Evolutionary conservation across 2,888 invertebrate genomes (phyloP), one percentile per base, ranked within the genome.

Genomic region (Drosophila kanekoi): DNA sequence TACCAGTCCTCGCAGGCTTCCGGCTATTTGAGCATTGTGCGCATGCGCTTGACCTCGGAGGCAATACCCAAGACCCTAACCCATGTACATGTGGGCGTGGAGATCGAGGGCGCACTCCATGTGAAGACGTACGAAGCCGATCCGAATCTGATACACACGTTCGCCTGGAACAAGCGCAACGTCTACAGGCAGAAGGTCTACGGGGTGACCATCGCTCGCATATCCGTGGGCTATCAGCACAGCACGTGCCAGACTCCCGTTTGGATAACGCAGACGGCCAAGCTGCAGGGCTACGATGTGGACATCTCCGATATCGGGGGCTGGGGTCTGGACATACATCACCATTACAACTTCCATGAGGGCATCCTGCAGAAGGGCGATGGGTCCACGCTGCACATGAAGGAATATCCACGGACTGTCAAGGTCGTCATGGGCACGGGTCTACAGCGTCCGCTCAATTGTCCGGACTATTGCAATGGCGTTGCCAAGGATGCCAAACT

Each of bases 291-390:
- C 20, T 98, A 98, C 92, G 98, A 98, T 92, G 97, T 99, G 52
- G 97, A 97, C 89, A 98, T 98, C 75, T 98, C 99, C 0, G 98
- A 98, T 91, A 97, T 99, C 58, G 99, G 99, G 1, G 98, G 98
- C 48, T 99, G 99, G 99, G 98, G 99, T 53, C 93, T 99, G 58
- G 97, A 99, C 91, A 97, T 99, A 73, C 99, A 99, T 93, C 99
- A 99, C 93, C 98, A 98, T 92, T 99, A 99, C 93, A 99, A 99
- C 92, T 98, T 98, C 94, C 97, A 98, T 90, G 98, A 99, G 93
- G 99, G 98, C 20, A 98, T 99, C 72, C 93, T 99, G 45, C 99
- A 99, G 92, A 98, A 98, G 92, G 99, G 99, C 40, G 98, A 99
- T 90, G 99, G 99, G 58, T 97, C 98, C 2, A 96, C 98, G 44